Evolutionary conservation across 2,113 vertebrate species (phyloP), one percentile per base, ranked within the genome.

Genomic region (Tragulus kanchil): DNA sequence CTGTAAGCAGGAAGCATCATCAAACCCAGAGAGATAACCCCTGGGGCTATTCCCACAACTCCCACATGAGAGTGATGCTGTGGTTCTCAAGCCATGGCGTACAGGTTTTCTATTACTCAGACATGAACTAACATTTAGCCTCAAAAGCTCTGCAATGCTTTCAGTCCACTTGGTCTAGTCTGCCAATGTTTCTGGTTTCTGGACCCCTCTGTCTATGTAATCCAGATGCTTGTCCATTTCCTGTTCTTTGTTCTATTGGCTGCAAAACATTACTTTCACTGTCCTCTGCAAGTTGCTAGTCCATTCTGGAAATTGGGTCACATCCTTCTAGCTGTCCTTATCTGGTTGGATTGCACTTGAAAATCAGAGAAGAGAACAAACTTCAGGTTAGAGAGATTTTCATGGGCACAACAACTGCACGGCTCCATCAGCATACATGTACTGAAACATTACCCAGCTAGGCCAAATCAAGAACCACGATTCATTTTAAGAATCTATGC

Each of bases 21-120:
- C 58, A 61, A 81, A 81, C 31, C 19, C n/a, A 56, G 25, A 90
- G 21, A 81, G 19, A 78, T 45, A 69, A 81, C 5, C 69, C 21
- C 56, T 93, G 59, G 67, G 89, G 19, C 1, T 61, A 82, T 97
- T 89, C 79, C 78, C 79, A 89, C 45, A 95, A 94, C 94, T 94
- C 65, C 85, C 90, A 8, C 12, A 28, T 89, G 69, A 95, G 42
- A 54, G 61, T 65, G 45, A 79, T 48, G 59, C 36, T 73, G 21
- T 13, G 36, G 59, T 86, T 85, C 62, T 48, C 67, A 54, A 77
- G 65, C 13, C 42, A 69, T 23, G 64, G 52, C 31, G 56, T 52
- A 16, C 21, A 62, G 54, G 56, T 81, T 89, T 92, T 69, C 14
- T 84, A 92, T 95, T 92, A 89, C 86, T 67, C 61, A 91, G 61